Evolutionary conservation across 2,113 vertebrate genomes (phyloP).

Genomic region (Oreochromis tanganicae): DNA sequence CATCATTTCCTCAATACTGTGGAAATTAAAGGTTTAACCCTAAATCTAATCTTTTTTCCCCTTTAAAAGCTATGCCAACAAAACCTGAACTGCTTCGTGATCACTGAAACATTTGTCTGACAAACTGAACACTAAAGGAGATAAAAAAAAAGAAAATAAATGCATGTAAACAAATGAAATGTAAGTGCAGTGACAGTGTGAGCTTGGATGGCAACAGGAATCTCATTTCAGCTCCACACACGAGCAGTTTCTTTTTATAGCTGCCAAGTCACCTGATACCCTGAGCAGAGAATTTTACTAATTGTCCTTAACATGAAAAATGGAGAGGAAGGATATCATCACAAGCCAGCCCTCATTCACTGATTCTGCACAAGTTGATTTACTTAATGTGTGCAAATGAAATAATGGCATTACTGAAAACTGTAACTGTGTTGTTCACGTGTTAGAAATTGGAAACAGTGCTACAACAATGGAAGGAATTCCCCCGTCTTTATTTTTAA

Average conservation of each 20-base stretch:
- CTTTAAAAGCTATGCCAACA: not conserved
- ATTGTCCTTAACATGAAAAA: constrained; percentile 49
- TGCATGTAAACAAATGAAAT: not conserved
- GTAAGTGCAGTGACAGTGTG: not conserved
- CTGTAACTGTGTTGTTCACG: not conserved
- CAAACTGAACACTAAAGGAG: not conserved
- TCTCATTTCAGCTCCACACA: constrained; percentile 2
- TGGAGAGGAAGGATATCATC: constrained; percentile 2
- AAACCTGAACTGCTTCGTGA: not conserved
- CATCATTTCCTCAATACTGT: not conserved
- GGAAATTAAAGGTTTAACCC: not conserved
- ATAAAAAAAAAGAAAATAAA: not conserved
- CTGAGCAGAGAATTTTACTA: constrained; percentile 11
- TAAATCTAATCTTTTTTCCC: rapidly evolving
- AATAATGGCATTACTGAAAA: not conserved
- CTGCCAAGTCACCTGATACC: not conserved
- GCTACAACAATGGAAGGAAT: not conserved
- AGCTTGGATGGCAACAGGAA: not conserved
- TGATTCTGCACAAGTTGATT: not conserved
- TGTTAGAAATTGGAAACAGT: not conserved
- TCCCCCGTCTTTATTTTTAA: not conserved
- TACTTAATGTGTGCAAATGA: constrained; percentile 6
- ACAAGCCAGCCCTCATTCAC: not conserved
- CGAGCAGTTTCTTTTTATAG: constrained; percentile 48
- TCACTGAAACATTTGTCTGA: not conserved